Evolutionary conservation across 2,113 vertebrate species (phyloP), one percentile per base, ranked within the genome.

Genomic region (Rhegmatorhina hoffmannsi): DNA sequence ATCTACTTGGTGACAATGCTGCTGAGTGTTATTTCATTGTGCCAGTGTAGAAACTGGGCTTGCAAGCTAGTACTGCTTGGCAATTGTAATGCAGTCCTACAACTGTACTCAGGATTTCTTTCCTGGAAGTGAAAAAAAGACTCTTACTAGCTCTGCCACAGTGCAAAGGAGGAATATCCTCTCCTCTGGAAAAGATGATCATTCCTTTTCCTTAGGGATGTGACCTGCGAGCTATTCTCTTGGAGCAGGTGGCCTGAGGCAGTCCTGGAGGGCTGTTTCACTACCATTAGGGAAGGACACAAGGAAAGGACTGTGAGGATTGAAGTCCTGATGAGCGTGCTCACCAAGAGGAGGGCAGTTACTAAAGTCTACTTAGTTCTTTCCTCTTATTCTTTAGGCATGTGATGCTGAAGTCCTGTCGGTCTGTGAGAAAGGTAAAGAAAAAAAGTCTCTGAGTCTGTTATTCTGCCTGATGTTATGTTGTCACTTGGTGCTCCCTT

Each of bases 401-500:
- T 97, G 97, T 64, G 95, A 97, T 92, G 70, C 86, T 87, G 97
- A 97, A 91, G 34, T 97, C 40, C 80, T 97, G 75, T 89, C 84
- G 5, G 5, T 88, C 85, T 97, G 97, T 81, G 90, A 96, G 73
- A 97, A 97, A 97, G 97, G 97, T 97, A 97, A 96, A 76, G 25
- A 92, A 49, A n/a, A 80, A 69, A 68, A 74, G 36, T 90, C 43
- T 64, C 2, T 52, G 55, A 72, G 18, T 92, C 50, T 87, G 23
- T 49, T 62, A 21, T 1, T 86, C 29, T 89, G 50, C 17, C 43
- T 77, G 14, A 75, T 83, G 44, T 63, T 36, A 4, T 10, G 23
- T 20, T 88, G 36, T 76, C 59, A 40, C 31, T 76, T 79, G 18
- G 34, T 92, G 43, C 31, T 92, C 3, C 52, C 87, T 59, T 76